Conservation (phyloP, 2,888 invertebrate species). For the Napeogenes inachia region DNA sequence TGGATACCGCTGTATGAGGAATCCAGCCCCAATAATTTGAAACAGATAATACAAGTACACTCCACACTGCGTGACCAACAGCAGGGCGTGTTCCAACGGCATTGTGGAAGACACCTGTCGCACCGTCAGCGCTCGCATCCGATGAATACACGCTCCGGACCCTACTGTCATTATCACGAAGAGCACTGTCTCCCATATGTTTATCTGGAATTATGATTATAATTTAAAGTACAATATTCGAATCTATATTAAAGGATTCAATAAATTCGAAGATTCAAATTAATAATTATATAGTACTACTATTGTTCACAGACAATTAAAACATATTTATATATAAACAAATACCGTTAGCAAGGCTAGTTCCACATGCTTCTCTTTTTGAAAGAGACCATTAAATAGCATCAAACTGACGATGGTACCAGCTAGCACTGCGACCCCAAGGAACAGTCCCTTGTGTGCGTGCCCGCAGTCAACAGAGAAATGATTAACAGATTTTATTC, state of each 20-base stretch:
- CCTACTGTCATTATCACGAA: slow-evolving; percentile 64
- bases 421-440: slow-evolving; percentile 81
- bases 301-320: background rate
- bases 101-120: slow-evolving; percentile 53
- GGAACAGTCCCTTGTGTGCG: slow-evolving; percentile 82
- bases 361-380: slow-evolving; percentile 69
- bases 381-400: slow-evolving; percentile 82
- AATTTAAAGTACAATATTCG: background rate
- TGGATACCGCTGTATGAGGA: slow-evolving; percentile 63
- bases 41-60: slow-evolving; percentile 87
- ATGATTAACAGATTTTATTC: slow-evolving; percentile 67
- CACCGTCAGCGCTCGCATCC: slow-evolving; percentile 60
- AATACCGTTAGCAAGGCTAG: slow-evolving; percentile 80
- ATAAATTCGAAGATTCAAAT: too few species aligned
- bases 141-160: slow-evolving; percentile 62
- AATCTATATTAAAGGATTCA: background rate
- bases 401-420: slow-evolving; percentile 84
- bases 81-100: slow-evolving; percentile 82
- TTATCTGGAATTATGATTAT: slow-evolving; percentile 64
- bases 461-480: slow-evolving; percentile 85
- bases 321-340: background rate
- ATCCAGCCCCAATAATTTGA: slow-evolving; percentile 85
- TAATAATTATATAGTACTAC: too few species aligned
- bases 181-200: slow-evolving; percentile 73
- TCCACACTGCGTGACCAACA: slow-evolving; percentile 88